Percentiles rank a stretch among this genome's conserved stretches.
Conservation (phyloP, 2,113 vertebrate genomes). For the Tauraco erythrolophus region DNA sequence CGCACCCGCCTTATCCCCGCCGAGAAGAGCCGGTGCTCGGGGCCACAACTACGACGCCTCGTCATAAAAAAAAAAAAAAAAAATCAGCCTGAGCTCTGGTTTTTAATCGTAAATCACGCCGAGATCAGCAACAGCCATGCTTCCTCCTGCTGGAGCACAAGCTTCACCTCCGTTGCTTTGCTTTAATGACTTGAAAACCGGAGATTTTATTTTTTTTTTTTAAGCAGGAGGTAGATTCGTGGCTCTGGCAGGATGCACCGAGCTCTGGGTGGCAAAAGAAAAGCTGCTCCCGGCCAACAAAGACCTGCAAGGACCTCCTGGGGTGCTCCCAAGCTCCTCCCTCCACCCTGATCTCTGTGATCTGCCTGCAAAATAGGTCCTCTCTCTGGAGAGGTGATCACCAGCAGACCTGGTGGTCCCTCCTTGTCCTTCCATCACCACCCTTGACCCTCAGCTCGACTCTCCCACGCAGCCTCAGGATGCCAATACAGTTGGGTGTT, state of each 20-base stretch:
- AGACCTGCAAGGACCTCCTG: not conserved
- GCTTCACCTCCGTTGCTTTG: not conserved
- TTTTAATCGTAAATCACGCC: not conserved
- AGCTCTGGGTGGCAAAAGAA: not conserved
- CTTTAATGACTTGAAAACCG: not conserved
- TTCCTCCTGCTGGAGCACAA: not conserved
- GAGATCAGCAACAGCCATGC: fast-evolving
- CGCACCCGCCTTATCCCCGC: not conserved
- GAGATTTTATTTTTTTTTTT: not conserved
- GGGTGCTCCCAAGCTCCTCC: not conserved
- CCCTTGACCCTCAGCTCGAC: not conserved
- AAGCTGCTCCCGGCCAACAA: not conserved
- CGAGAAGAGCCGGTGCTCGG: not conserved
- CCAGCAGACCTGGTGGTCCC: too few species aligned
- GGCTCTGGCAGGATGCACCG: not conserved
- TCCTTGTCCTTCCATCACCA: not conserved
- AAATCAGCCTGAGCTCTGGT: not conserved
- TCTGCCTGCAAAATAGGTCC: not conserved
- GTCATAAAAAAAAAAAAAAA: too few species aligned
- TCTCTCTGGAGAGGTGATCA: not conserved
- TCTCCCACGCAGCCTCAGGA: fast-evolving
- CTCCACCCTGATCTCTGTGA: not conserved
- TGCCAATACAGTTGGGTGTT: too few species aligned
- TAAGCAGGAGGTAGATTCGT: not conserved
- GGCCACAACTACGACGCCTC: not conserved